phyloP scores from a whole-genome alignment of 2,797 vertebrate species.

The Chelmon rostratus region DNA sequence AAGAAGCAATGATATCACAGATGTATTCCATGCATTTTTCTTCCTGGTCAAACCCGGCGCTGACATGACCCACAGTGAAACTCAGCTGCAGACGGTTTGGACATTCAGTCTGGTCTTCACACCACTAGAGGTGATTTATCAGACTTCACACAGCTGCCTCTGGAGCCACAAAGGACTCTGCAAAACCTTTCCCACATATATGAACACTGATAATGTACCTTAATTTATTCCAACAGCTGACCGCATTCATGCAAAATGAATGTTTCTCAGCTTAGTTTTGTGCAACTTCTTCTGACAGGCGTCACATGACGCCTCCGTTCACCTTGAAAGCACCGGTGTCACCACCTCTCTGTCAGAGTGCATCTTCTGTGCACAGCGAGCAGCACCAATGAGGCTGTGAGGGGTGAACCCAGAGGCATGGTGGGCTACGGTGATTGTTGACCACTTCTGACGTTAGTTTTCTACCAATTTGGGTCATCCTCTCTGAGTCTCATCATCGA shows the following conservation, averaged over 20 bases:
- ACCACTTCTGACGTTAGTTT: slow-evolving; percentile 38
- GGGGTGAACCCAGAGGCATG: slow-evolving; percentile 19
- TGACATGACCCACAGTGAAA: slow-evolving; percentile 6
- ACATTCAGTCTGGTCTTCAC: too few relatives aligned
- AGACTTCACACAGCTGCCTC: neutral
- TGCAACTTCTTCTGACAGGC: slow-evolving; percentile 15
- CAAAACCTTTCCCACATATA: neutral
- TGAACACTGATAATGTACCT: neutral
- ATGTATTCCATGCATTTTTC: neutral
- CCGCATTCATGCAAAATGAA: neutral
- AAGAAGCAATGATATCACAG: neutral
- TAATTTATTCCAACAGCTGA: slow-evolving; percentile 10
- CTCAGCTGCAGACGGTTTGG: neutral
- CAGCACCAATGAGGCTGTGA: slow-evolving; percentile 8
- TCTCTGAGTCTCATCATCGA: neutral
- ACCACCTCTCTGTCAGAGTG: slow-evolving; percentile 13
- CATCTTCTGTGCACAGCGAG: slow-evolving; percentile 24
- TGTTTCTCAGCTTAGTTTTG: neutral
- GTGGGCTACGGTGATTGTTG: slow-evolving; percentile 20
- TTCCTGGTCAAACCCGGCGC: neutral
- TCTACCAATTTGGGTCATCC: slow-evolving; percentile 21
- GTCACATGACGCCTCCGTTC: slow-evolving; percentile 24
- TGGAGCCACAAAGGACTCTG: neutral
- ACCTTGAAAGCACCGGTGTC: slow-evolving; percentile 7
- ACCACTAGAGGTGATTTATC: neutral